Evolutionary conservation across 2,113 vertebrate genomes (phyloP).

Genomic region (Tinamus guttatus): DNA sequence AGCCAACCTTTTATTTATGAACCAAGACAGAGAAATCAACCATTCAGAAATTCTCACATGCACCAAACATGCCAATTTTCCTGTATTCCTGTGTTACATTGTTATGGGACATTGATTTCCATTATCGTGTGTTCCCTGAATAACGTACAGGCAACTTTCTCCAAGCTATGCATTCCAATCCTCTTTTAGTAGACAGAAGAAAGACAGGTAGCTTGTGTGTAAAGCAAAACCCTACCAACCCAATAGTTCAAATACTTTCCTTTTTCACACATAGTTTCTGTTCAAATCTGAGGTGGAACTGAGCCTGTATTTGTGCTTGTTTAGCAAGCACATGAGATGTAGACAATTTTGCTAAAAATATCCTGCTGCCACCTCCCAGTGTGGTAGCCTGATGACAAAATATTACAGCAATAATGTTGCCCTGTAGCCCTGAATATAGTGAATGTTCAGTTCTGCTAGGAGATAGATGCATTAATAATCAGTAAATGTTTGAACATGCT

Average conservation of each 20-base stretch:
- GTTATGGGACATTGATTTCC: slow-evolving; percentile 54
- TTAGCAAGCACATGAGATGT: not conserved
- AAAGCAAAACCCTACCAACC: not conserved
- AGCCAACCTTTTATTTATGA: not conserved
- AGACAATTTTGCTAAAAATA: not conserved
- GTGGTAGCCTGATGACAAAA: not conserved
- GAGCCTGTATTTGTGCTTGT: rapidly evolving
- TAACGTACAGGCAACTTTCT: not conserved
- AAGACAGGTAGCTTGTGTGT: not conserved
- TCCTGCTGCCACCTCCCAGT: rapidly evolving
- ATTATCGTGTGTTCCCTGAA: slow-evolving; percentile 1
- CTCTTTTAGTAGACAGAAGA: slow-evolving; percentile 2
- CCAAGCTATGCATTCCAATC: not conserved
- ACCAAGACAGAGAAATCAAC: not conserved
- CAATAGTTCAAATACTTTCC: not conserved
- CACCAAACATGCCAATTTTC: not conserved
- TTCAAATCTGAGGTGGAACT: not conserved
- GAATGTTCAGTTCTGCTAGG: not conserved
- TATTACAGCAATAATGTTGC: not conserved
- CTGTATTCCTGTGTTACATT: not conserved
- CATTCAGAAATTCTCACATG: not conserved
- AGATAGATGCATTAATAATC: not conserved
- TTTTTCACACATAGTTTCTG: not conserved
- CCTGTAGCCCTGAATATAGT: not conserved
- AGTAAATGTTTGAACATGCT: not conserved